phyloP scores from a whole-genome alignment of 53 echinoderm and acorn worm species.

The Paelopatides confundens region DNA sequence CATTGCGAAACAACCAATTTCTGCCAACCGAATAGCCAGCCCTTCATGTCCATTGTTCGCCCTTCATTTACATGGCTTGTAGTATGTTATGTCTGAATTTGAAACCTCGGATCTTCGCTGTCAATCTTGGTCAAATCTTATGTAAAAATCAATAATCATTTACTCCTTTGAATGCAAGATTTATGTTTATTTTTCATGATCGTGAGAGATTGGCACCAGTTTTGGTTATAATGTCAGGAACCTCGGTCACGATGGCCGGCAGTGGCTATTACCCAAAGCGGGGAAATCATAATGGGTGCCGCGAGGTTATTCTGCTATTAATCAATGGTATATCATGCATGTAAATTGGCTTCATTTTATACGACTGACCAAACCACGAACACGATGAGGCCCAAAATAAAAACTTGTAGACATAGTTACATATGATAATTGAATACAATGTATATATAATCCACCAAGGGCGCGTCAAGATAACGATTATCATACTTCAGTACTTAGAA shows the following conservation, averaged over 20 bases:
- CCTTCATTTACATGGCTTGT: too few species aligned
- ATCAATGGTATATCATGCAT: slow-evolving; percentile 30
- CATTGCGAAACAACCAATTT: too few species aligned
- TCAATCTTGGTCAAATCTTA: neutral
- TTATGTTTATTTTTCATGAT: neutral
- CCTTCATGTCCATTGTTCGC: too few species aligned
- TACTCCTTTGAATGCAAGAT: slow-evolving; percentile 7
- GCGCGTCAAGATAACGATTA: neutral
- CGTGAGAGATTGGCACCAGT: neutral
- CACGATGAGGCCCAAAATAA: neutral
- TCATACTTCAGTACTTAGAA: too few species aligned
- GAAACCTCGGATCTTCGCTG: neutral
- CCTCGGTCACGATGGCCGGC: neutral
- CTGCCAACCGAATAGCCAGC: too few species aligned
- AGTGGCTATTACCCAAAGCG: neutral
- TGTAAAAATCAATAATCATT: slow-evolving; percentile 20
- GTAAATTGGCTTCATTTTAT: neutral
- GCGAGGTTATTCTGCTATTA: neutral
- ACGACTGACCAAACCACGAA: neutral
- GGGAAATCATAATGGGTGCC: neutral
- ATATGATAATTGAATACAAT: neutral
- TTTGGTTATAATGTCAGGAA: neutral
- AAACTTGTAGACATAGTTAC: neutral
- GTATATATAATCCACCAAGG: too few species aligned
- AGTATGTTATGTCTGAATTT: neutral